Base-by-base conservation (phyloP, 2,113 vertebrate species). In the Xerus inauris region DNA sequence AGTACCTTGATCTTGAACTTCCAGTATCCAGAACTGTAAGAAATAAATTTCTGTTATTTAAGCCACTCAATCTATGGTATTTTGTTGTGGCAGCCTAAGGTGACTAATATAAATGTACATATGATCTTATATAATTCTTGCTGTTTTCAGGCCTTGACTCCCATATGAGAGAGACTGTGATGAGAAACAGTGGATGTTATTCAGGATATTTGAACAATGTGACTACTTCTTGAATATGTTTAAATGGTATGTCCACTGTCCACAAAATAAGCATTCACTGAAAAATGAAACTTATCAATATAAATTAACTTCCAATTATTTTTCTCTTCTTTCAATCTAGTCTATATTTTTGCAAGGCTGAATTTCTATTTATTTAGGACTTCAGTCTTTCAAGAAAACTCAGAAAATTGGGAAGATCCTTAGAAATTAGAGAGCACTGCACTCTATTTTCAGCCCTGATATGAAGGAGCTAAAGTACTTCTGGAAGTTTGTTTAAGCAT, bases 261-360 rank as follows among this genome's bases (percentile, higher is more conserved):
- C 12, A 71, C 49, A 38, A 79, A 94, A 81, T 81, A 19, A 81
- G 26, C 87, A 94, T 49, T 47, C 73, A 87, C 35, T 19, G 1
- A 47, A 81, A 94, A 87, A 87, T 32, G 47, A 72, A 87, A 72
- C 51, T 80, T 79, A 32, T 87, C 24, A 81, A 79, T 72, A 59
- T 62, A 87, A 87, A 62, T 94, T 87, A 93, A 6, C 40, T 87
- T 22, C 51, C 62, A 87, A 81, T 72, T 87, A 26, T 71, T 38
- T 59, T 80, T 62, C 42, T 51, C 17, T 93, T 69, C 38, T 87
- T 54, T 81, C 2, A 38, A 69, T 62, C 42, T n/a, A 40, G 13
- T 62, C 80, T 59, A 14, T 9, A 49, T 80, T 83, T 71, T 93
- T 86, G 47, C 40, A 71, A 87, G 75, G n/a, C 72, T 47, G 5